Percentiles rank a stretch among this genome's conserved stretches.
Evolutionary conservation across 2,888 invertebrate genomes (phyloP).

Genomic region (Cordilura impudica): DNA sequence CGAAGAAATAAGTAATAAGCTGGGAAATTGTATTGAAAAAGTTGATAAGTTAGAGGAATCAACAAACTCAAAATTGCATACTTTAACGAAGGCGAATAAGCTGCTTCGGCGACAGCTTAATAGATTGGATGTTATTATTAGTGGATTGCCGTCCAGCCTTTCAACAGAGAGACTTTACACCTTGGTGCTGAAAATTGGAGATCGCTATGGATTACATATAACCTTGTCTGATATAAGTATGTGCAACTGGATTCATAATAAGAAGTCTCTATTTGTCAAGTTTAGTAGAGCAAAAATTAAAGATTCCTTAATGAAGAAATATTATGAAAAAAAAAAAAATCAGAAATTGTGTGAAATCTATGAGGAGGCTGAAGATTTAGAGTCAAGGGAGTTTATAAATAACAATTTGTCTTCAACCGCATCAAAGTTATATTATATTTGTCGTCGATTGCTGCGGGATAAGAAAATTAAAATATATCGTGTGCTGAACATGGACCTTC

Average conservation of each 20-base stretch:
- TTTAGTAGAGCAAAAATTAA: slow-evolving; percentile 1
- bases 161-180: neutral
- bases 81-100: neutral
- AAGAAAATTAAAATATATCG: too few species aligned
- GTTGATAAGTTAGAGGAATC: neutral
- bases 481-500: too few species aligned
- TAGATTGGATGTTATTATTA: neutral
- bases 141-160: neutral
- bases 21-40: neutral
- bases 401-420: too few species aligned
- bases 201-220: neutral
- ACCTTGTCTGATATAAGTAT: neutral
- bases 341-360: too few species aligned
- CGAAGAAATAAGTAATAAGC: neutral
- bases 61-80: neutral
- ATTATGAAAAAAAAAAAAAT: neutral
- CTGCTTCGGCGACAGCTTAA: neutral
- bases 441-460: too few species aligned
- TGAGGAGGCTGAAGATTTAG: too few species aligned
- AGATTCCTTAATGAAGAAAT: neutral
- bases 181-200: neutral
- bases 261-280: neutral
- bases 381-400: too few species aligned
- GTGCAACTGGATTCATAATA: slow-evolving; percentile 1
- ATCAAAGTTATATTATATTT: too few species aligned